Conservation (phyloP, 2,113 vertebrate species). For the Laticauda colubrina region DNA sequence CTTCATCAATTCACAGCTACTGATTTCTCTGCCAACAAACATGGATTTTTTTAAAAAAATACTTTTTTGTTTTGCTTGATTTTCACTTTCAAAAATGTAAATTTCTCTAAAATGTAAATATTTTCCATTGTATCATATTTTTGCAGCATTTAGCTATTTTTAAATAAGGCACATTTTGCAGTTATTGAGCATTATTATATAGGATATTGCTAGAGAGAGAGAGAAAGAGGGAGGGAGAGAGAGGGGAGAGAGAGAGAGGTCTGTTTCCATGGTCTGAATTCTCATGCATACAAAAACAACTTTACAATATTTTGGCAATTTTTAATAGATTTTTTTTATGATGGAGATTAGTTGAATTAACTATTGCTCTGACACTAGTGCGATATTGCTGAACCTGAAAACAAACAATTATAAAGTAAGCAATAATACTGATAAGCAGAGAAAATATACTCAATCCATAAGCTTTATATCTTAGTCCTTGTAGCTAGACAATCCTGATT, state of each 20-base stretch:
- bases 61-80: neutral
- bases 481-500: neutral
- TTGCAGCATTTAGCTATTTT: constrained; percentile 34
- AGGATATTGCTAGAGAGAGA: neutral
- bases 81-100: constrained; percentile 48
- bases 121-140: neutral
- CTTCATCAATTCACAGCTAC: constrained; percentile 48
- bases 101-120: constrained; percentile 5
- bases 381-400: neutral
- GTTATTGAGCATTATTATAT: neutral
- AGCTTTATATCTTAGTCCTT: neutral
- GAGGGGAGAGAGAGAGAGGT: too few species aligned
- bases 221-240: too few species aligned
- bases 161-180: neutral
- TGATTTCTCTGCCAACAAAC: constrained; percentile 43
- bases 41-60: neutral
- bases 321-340: neutral
- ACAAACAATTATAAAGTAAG: neutral
- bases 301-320: neutral
- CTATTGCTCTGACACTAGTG: neutral
- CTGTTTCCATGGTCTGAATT: neutral
- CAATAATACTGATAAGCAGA: neutral
- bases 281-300: neutral
- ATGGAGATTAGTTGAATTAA: neutral
- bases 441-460: neutral